A percentile compares a stretch with the other conserved stretches of the same genome.
Evolutionary conservation across 2,113 vertebrate genomes (phyloP).

Genomic region (Elaphurus davidianus): DNA sequence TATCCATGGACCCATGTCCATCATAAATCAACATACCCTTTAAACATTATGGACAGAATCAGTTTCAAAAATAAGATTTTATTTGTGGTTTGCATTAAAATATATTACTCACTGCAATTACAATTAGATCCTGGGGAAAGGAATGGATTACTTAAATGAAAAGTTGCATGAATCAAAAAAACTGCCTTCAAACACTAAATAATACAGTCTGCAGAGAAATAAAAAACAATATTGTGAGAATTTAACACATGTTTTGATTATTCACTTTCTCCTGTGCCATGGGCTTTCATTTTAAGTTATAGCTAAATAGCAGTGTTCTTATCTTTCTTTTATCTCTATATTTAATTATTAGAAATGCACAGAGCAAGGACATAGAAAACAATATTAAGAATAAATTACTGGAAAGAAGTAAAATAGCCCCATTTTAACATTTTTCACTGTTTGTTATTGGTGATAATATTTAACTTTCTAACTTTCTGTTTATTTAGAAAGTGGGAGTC

Average conservation of each 20-base stretch:
- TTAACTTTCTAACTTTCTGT: background rate
- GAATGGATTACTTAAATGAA: background rate
- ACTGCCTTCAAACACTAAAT: background rate
- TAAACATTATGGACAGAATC: background rate
- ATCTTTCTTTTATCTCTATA: background rate
- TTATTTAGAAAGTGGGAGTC: background rate
- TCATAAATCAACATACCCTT: background rate
- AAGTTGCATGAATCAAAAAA: background rate
- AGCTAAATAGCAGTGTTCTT: background rate
- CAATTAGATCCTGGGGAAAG: background rate
- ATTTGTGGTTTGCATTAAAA: background rate
- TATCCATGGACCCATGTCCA: background rate
- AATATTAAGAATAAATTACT: background rate
- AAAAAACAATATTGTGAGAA: background rate
- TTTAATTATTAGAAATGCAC: background rate
- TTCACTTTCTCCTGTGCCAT: background rate
- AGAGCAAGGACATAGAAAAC: background rate
- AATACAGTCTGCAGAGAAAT: background rate
- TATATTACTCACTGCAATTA: background rate
- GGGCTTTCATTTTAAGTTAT: background rate
- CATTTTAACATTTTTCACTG: background rate
- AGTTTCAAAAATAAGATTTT: background rate
- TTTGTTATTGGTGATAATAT: background rate
- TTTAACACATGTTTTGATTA: background rate
- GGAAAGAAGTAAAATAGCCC: background rate